These are phyloP conservation scores for Platyura marginata DNA, from an alignment of 1,140 invertebrate species.

Conservation along the genomic window DNA sequence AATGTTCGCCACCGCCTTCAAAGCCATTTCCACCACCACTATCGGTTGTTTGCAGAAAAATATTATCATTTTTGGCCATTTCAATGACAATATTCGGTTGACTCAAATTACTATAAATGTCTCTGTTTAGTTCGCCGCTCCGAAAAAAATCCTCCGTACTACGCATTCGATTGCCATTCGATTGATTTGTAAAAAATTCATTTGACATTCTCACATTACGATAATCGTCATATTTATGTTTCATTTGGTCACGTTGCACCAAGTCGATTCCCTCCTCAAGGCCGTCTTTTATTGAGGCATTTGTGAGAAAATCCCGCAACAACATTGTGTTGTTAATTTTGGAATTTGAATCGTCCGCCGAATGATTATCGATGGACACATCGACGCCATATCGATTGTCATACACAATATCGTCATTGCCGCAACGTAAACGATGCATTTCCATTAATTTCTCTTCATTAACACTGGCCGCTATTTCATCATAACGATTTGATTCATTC, in stretches of 20 bases:
- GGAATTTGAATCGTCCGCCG: too few species aligned
- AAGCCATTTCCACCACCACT: not conserved
- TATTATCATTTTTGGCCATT: not conserved
- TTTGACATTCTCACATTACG: not conserved
- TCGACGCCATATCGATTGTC: too few species aligned
- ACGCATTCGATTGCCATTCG: not conserved
- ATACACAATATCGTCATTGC: too few species aligned
- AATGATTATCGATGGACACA: too few species aligned
- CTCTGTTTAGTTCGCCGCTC: slow-evolving; percentile 5
- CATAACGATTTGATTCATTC: not conserved
- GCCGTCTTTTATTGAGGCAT: slow-evolving; percentile 37
- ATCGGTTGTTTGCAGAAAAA: not conserved
- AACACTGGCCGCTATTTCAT: slow-evolving; percentile 1
- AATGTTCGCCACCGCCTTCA: slow-evolving; percentile 7
- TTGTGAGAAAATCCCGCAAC: too few species aligned
- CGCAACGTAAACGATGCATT: not conserved
- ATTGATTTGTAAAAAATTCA: slow-evolving; percentile 1
- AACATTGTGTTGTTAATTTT: too few species aligned
- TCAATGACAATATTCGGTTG: slow-evolving; percentile 14
- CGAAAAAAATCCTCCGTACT: slow-evolving; percentile 6
- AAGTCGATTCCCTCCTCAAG: slow-evolving; percentile 36
- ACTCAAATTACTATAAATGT: slow-evolving; percentile 9
- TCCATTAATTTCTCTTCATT: not conserved
- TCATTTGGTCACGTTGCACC: slow-evolving; percentile 18
- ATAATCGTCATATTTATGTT: slow-evolving; percentile 3